Conservation (phyloP, 2,113 vertebrate genomes). For the Oceanites oceanicus region DNA sequence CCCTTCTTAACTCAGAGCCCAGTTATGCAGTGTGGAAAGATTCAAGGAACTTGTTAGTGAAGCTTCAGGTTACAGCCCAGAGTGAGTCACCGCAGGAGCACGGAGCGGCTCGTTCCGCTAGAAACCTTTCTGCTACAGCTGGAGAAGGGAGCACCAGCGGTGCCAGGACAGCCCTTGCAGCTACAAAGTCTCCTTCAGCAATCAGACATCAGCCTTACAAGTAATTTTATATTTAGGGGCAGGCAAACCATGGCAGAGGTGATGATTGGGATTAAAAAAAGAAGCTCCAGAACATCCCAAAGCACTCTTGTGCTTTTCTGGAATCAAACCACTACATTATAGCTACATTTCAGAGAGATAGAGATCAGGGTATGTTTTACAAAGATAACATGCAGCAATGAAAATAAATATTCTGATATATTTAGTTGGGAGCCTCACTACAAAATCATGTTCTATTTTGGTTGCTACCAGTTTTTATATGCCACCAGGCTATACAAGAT, state of each 20-base stretch:
- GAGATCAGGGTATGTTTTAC: background rate
- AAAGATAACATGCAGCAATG: background rate
- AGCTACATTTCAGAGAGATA: background rate
- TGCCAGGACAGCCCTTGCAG: background rate
- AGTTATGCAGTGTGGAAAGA: slow-evolving; percentile 20
- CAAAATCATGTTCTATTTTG: slow-evolving; percentile 17
- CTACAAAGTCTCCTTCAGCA: background rate
- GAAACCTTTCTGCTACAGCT: background rate
- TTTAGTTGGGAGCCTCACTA: slow-evolving; percentile 4
- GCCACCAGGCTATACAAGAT: background rate
- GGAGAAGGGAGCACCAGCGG: fast-evolving
- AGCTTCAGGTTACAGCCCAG: background rate
- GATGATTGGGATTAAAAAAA: background rate
- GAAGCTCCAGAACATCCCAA: background rate
- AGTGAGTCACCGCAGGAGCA: background rate
- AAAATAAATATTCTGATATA: slow-evolving; percentile 38
- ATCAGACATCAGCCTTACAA: background rate
- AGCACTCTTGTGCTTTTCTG: background rate
- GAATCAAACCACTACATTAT: background rate
- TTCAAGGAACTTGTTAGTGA: slow-evolving; percentile 12
- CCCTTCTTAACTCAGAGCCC: background rate
- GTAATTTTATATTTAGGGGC: background rate
- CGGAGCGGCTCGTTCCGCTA: background rate
- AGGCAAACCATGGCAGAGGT: background rate
- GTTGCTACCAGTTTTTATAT: background rate